Conservation (phyloP, 2,888 invertebrate genomes). For the Phytoseiulus persimilis region DNA sequence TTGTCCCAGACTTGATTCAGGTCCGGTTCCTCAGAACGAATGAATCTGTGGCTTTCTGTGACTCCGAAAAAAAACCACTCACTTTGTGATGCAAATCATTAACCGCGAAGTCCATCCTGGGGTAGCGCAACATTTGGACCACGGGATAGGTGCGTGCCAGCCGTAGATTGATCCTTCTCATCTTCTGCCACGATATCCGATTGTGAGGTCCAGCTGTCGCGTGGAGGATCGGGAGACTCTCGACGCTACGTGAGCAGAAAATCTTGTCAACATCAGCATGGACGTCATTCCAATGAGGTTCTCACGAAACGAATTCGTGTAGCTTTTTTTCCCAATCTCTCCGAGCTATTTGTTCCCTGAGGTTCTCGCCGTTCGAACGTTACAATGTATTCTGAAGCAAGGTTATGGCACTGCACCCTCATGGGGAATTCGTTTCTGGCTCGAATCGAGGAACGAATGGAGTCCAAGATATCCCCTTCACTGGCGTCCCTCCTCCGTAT, state of each 20-base stretch:
- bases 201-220: conserved; percentile 19
- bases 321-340: too few relatives aligned
- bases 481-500: not conserved
- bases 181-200: conserved; percentile 12
- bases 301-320: too few relatives aligned
- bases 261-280: too few relatives aligned
- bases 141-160: not conserved
- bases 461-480: not conserved
- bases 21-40: too few relatives aligned
- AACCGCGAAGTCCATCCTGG: conserved; percentile 21
- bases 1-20: too few relatives aligned
- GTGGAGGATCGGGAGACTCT: not conserved
- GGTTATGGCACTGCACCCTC: not conserved
- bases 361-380: too few relatives aligned
- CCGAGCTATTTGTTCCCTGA: too few relatives aligned
- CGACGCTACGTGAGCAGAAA: not conserved
- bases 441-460: not conserved
- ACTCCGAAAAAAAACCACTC: too few relatives aligned
- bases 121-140: conserved; percentile 16
- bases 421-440: not conserved
- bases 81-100: not conserved
- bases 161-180: not conserved
- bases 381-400: not conserved
- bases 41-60: too few relatives aligned
- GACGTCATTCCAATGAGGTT: too few relatives aligned